A percentile compares a stretch with the other conserved stretches of the same genome.
These are phyloP conservation scores for Eudyptes chrysolophus DNA, from an alignment of 2,113 vertebrate genomes.

Conservation along the genomic window DNA sequence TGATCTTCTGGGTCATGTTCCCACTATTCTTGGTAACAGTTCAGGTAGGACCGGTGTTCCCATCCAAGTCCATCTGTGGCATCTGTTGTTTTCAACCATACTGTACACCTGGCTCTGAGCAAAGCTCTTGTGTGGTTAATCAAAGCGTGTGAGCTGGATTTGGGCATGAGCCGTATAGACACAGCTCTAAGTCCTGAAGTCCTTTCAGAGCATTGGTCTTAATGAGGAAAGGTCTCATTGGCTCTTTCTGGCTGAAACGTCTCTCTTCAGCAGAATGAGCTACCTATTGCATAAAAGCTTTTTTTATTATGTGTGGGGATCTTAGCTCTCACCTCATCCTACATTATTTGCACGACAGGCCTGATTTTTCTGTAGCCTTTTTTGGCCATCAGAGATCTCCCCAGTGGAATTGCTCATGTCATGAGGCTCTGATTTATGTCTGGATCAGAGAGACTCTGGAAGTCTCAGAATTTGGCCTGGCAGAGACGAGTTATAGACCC, in stretches of 20 bases:
- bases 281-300: background rate
- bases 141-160: background rate
- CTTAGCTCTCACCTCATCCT: background rate
- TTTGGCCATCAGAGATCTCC: background rate
- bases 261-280: background rate
- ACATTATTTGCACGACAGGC: background rate
- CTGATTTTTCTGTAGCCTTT: background rate
- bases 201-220: background rate
- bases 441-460: background rate
- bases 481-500: background rate
- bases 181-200: accelerated
- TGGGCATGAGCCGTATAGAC: background rate
- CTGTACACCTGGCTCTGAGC: background rate
- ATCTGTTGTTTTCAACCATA: background rate
- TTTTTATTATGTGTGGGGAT: background rate
- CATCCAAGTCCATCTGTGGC: background rate
- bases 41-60: background rate
- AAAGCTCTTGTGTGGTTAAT: background rate
- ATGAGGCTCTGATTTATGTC: background rate
- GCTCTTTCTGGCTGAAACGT: background rate
- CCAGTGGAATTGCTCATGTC: background rate
- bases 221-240: background rate
- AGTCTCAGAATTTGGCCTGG: background rate
- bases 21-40: background rate
- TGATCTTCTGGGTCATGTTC: background rate